Conservation (phyloP, 1,140 invertebrate species). For the Drosophila paulistorum region DNA sequence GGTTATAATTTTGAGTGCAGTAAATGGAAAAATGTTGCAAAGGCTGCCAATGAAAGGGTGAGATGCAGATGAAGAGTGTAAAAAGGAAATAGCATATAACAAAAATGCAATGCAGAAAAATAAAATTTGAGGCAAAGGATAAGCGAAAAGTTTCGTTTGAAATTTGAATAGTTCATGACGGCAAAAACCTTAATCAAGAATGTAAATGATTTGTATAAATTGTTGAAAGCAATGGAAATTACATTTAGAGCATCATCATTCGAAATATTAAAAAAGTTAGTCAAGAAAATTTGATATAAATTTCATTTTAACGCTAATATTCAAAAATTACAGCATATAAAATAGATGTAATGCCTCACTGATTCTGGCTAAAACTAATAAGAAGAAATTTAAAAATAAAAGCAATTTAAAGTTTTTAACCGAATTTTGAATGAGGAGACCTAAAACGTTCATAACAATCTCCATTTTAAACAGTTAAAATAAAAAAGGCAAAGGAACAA, state of each 20-base stretch:
- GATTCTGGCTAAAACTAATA: no score
- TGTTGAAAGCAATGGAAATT: not conserved
- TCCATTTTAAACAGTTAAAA: no score
- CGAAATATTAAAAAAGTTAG: not conserved
- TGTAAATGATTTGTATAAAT: not conserved
- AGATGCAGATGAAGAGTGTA: not conserved
- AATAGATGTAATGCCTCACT: no score
- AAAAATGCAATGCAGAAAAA: slow-evolving; percentile 30
- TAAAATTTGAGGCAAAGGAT: slow-evolving; percentile 22
- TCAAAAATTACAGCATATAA: no score
- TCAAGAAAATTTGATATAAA: not conserved
- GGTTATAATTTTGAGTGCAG: slow-evolving; percentile 65
- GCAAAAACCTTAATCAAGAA: slow-evolving; percentile 26
- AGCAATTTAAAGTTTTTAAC: no score
- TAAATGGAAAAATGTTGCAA: slow-evolving; percentile 17
- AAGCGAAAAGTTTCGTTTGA: slow-evolving; percentile 22
- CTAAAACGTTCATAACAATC: no score
- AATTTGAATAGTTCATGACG: not conserved
- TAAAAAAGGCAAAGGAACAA: no score
- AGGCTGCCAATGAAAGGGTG: not conserved
- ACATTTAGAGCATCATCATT: not conserved
- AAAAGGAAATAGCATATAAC: slow-evolving; percentile 15
- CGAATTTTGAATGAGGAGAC: no score
- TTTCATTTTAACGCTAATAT: no score
- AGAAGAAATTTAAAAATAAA: no score